Evolutionary conservation across 1,140 invertebrate genomes (phyloP), one percentile per base, ranked within the genome.

Genomic region (Eriocheir sinensis): DNA sequence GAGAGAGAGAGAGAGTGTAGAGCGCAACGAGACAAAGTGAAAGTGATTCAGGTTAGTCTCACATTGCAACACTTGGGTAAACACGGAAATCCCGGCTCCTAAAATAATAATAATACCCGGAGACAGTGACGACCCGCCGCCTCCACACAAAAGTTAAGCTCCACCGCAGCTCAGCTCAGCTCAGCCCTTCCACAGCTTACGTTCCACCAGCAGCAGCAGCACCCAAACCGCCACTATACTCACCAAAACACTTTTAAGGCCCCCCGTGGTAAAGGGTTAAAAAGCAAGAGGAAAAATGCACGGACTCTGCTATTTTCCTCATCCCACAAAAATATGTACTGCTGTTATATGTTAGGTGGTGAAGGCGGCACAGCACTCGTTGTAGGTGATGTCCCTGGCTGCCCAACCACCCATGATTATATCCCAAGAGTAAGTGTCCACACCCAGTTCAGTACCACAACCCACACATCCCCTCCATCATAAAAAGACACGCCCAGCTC

Each of bases 51-150:
- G 88, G 88, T 48, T 89, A 89, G 40, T 41, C 88, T 89, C 40
- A 89, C 88, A 48, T 89, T 89, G 88, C 88, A 32, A 89, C 40
- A 89, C 88, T 89, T 89, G 41, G 88, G 88, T 89, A 89, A 89
- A 89, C 40, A 89, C 88, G 36, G 88, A 89, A 89, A 89, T 89
- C 48, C 88, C n/a, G 48, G 38, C 88, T 88, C 30, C 36, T 41
- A 32, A 44, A 89, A 44, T 89, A 48, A 44, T 48, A 89, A 48
- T 89, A 41, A 89, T 89, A 30, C 88, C 41, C 40, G 36, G 40
- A 89, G 88, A 72, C 60, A 72, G 60, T 72, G n/a, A 72, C 60
- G n/a, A n/a, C 60, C n/a, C 60, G n/a, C 21, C 60, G 27, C 60
- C 60, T 72, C 60, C 60, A n/a, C 60, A 72, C 60, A 72, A 72